phyloP scores from a whole-genome alignment of 2,113 vertebrate genomes.

The Puntigrus tetrazona region DNA sequence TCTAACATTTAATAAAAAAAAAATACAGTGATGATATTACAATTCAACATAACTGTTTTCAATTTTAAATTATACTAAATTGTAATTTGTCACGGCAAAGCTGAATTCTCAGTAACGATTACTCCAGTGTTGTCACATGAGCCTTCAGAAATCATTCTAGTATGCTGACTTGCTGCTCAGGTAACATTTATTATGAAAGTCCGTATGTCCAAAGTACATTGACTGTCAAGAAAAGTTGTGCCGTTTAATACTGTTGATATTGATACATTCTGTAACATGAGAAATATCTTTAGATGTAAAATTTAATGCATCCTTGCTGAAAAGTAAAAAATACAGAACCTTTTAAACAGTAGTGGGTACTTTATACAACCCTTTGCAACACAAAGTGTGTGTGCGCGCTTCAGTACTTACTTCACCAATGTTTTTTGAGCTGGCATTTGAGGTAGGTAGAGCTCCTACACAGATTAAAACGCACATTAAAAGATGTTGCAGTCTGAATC shows the following conservation, averaged over 20 bases:
- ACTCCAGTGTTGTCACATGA: not conserved
- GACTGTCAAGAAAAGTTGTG: not conserved
- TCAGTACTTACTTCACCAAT: constrained; percentile 88
- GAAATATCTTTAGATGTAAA: not conserved
- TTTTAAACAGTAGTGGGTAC: not conserved
- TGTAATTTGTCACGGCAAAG: not conserved
- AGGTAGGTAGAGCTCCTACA: constrained; percentile 86
- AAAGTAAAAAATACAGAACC: not conserved
- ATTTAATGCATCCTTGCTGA: not conserved
- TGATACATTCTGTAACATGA: not conserved
- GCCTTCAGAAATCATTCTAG: not conserved
- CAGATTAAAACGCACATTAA: constrained; percentile 33
- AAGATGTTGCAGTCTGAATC: not conserved
- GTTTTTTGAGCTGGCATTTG: constrained; percentile 85
- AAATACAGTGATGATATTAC: not conserved
- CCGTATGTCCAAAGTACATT: not conserved
- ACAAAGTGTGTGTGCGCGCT: not conserved
- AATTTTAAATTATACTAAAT: not conserved
- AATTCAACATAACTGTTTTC: not conserved
- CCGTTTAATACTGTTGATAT: too few relatives aligned
- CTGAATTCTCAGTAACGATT: not conserved
- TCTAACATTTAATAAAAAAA: not conserved
- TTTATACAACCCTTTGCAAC: not conserved
- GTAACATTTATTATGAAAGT: not conserved
- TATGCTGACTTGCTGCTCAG: not conserved